Base-by-base conservation (phyloP, 2,797 vertebrate species). In the Tympanoctomys barrerae region DNA sequence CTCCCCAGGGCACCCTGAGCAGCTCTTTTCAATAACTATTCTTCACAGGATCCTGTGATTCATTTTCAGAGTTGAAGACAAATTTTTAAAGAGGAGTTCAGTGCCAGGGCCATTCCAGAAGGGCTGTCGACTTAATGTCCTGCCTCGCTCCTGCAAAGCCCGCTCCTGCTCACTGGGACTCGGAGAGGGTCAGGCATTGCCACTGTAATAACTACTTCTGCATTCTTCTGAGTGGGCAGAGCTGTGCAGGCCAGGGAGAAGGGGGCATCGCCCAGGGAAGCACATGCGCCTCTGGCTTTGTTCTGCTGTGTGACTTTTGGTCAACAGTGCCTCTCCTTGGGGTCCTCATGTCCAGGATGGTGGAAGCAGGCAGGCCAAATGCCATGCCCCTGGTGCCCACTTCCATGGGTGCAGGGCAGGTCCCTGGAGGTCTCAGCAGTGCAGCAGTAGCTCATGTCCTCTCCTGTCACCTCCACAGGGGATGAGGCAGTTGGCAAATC, bases 81-180 rank as follows among this genome's bases (percentile, higher is more conserved):
- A 94, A 91, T 95, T 94, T 95, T 96, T 93, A 93, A 97, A 96
- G 90, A 92, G 87, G 70, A 94, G 91, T 75, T 94, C 64, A 70
- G 96, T 11, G 36, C 90, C 78, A n/a, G 42, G 75, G 95, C 92
- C 90, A 22, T 95, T 97, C 91, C 88, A 91, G 91, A 91, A 91
- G 73, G 86, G 90, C 79, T 73, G 85, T 93, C 96, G 97, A 92
- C 95, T 94, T 92, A 93, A 96, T 78, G 96, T 93, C 96, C 89
- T 4, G 0, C 89, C 94, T 93, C 2, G 0, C 59, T 94, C 70
- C 80, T 19, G 16, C 77, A 68, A 24, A 77, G 28, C 85, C 46
- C 5, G 28, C n/a, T 90, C 81, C 71, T 3, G 54, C 61, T 77
- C 7, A 1, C 42, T 87, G n/a, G 52, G 94, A 73, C 62, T 26